A percentile compares a stretch with the other conserved stretches of the same genome.
phyloP scores from a whole-genome alignment of 2,888 invertebrate genomes.

The Allolobophora icterica region DNA sequence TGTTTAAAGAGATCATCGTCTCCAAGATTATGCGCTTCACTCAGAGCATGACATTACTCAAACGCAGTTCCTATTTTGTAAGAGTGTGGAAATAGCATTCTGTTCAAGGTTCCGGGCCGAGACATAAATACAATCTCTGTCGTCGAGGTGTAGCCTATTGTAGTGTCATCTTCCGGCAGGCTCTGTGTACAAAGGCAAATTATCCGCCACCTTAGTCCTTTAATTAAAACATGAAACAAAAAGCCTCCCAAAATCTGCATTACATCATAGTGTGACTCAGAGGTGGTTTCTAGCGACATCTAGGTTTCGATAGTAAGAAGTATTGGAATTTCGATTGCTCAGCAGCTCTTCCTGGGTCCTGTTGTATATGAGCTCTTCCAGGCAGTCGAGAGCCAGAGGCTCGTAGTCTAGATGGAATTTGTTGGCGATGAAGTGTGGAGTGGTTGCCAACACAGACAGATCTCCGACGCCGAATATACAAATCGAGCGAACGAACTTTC shows the following conservation, averaged over 20 bases:
- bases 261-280: not conserved
- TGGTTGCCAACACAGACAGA: constrained; percentile 51
- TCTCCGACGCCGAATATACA: constrained; percentile 62
- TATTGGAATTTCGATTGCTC: not conserved
- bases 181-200: no score
- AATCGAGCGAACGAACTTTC: constrained; percentile 55
- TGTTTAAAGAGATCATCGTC: no score
- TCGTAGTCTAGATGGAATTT: constrained; percentile 58
- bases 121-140: no score
- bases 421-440: constrained; percentile 60
- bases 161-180: no score
- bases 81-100: no score
- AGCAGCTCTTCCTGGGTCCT: constrained; percentile 44
- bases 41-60: no score
- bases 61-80: no score
- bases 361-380: constrained; percentile 55
- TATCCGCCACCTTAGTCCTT: not conserved
- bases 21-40: no score
- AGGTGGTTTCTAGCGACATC: not conserved
- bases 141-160: no score
- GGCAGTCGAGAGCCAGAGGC: constrained; percentile 56
- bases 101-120: no score
- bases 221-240: not conserved
- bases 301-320: not conserved
- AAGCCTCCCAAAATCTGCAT: not conserved